Evolutionary conservation across 2,888 invertebrate genomes (phyloP).

Genomic region (Pomacea canaliculata): DNA sequence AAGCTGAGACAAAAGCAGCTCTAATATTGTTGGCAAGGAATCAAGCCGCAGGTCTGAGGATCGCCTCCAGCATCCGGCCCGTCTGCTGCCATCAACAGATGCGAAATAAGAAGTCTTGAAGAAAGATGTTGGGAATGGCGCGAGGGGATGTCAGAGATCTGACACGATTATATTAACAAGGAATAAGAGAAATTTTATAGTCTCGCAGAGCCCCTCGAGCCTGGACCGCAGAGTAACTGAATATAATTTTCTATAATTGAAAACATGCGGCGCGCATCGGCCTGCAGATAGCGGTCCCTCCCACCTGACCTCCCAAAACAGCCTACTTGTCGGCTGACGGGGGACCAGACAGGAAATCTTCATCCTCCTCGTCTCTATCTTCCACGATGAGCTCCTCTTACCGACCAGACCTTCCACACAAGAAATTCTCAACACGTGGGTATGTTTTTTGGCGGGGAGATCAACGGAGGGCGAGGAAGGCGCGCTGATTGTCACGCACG

Average conservation of each 20-base stretch:
- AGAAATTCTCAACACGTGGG: neutral
- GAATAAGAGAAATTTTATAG: constrained; percentile 25
- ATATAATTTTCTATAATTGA: constrained; percentile 29
- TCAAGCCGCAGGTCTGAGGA: too few species aligned
- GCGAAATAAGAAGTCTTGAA: neutral
- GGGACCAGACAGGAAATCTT: neutral
- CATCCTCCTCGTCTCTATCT: neutral
- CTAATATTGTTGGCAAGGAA: too few species aligned
- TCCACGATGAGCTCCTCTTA: neutral
- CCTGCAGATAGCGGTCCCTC: constrained; percentile 8
- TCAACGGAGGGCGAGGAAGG: neutral
- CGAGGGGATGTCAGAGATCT: constrained; percentile 11
- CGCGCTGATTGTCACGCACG: too few species aligned
- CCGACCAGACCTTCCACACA: neutral
- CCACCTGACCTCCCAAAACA: neutral
- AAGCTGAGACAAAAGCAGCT: too few species aligned
- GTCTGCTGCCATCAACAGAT: too few species aligned
- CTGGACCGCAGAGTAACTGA: constrained; percentile 17
- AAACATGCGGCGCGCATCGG: constrained; percentile 18
- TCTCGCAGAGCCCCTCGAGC: constrained; percentile 3
- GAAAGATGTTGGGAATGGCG: neutral
- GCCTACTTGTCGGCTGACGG: neutral
- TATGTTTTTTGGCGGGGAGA: neutral
- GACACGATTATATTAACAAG: constrained; percentile 21
- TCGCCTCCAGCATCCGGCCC: too few species aligned